Base-by-base conservation (phyloP, 2,888 invertebrate genomes). In the Petrophora chlorosata region DNA sequence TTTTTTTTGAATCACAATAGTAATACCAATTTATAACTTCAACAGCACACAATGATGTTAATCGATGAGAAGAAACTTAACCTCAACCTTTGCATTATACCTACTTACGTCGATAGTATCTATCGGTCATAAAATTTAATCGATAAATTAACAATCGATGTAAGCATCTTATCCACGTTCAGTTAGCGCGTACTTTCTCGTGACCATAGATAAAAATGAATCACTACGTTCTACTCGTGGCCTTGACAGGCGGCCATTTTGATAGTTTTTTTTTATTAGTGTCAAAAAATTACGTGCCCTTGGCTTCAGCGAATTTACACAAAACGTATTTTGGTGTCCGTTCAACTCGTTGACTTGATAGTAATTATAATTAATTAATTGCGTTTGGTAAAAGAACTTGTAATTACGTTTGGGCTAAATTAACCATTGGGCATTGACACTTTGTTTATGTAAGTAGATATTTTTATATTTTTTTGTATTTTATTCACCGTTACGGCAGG, bases 211-310 rank as follows among this genome's bases (percentile, higher is more conserved):
- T n/a, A n/a, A n/a, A n/a, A n/a, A n/a, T n/a, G n/a, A n/a, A n/a
- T n/a, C n/a, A n/a, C n/a, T n/a, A n/a, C n/a, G n/a, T n/a, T n/a
- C n/a, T n/a, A n/a, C 52, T 10, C 23, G 25, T 26, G 23, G 29
- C 53, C 49, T 46, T 53, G 52, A 41, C 40, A 41, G 23, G 13
- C 36, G 28, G 46, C 38, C 52, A 46, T 52, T 25, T 52, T 46
- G 40, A 42, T 34, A 38, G 7, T 15, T 34, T 41, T 42, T 19
- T 9, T 16, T 30, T 25, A 36, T 36, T 25, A 5, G 25, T 38
- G 38, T 41, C 30, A 41, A 14, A 32, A 25, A 35, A 30, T 41
- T 26, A 16, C 13, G 16, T 32, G 51, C 9, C 51, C 51, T 46
- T 51, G 51, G 38, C 10, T 26, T 23, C 10, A 22, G 17, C 9